Conservation (phyloP, 2,888 invertebrate genomes). For the Leistus spinibarbis region DNA sequence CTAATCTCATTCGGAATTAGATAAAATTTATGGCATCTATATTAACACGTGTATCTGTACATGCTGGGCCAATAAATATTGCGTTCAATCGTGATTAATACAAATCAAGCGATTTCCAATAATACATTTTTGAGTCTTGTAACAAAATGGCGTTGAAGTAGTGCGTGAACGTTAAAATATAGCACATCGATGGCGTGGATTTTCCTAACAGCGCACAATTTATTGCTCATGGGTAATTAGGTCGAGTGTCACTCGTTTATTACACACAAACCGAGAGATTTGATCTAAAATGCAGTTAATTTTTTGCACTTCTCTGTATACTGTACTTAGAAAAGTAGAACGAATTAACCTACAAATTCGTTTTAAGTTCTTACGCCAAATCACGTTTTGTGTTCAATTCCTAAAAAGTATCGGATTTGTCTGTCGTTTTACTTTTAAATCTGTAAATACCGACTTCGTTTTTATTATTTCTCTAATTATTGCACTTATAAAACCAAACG, state of each 20-base stretch:
- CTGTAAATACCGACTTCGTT: too few relatives aligned
- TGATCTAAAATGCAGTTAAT: conserved; percentile 7
- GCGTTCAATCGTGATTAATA: too few relatives aligned
- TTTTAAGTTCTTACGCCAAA: not conserved
- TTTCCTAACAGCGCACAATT: conserved; percentile 6
- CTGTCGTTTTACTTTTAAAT: too few relatives aligned
- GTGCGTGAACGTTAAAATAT: too few relatives aligned
- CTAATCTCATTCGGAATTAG: not conserved
- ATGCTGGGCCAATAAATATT: too few relatives aligned
- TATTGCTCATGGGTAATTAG: conserved; percentile 28
- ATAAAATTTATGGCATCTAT: not conserved
- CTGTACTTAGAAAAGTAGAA: not conserved
- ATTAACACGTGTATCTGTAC: too few relatives aligned
- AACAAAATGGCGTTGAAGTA: too few relatives aligned
- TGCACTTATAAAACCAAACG: too few relatives aligned
- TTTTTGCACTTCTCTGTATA: not conserved
- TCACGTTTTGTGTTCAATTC: not conserved
- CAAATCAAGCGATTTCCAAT: too few relatives aligned
- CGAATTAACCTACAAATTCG: not conserved
- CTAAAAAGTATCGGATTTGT: too few relatives aligned
- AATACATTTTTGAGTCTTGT: too few relatives aligned
- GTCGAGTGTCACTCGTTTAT: conserved; percentile 24
- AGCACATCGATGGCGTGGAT: conserved; percentile 14
- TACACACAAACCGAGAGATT: conserved; percentile 12
- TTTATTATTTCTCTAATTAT: too few relatives aligned